phyloP scores from a whole-genome alignment of 2,888 invertebrate genomes.

The Ctenicera cuprea region DNA sequence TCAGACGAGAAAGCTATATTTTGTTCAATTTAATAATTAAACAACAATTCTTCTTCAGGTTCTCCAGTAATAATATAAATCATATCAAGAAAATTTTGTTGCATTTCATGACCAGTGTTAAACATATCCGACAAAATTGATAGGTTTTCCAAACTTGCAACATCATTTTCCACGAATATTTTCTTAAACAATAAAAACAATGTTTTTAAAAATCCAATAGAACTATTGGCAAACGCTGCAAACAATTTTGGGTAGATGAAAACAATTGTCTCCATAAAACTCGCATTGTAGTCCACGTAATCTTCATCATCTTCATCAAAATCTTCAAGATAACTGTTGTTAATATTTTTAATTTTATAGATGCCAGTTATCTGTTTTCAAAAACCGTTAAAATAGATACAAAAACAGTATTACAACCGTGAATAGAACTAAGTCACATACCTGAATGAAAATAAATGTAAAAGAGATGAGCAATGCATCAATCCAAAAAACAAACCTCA shows the following conservation, averaged over 20 bases:
- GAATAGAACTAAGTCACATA: conserved; percentile 17
- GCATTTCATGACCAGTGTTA: conserved; percentile 40
- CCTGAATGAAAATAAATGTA: conserved; percentile 46
- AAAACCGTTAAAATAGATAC: neutral
- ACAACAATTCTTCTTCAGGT: neutral
- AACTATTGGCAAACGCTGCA: conserved; percentile 38
- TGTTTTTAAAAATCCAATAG: conserved; percentile 35
- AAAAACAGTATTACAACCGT: no score
- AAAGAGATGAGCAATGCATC: conserved; percentile 35
- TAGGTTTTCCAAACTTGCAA: conserved; percentile 46
- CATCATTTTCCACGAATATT: conserved; percentile 44
- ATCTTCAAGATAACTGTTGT: no score
- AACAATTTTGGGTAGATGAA: conserved; percentile 36
- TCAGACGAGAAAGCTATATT: no score
- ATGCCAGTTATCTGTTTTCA: neutral
- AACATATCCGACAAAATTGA: conserved; percentile 46
- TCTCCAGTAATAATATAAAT: conserved; percentile 12
- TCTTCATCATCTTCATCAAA: conserved; percentile 34
- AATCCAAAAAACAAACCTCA: conserved; percentile 40
- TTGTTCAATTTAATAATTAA: no score
- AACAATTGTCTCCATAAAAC: conserved; percentile 34
- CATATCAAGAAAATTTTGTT: conserved; percentile 23
- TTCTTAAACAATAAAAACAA: conserved; percentile 41
- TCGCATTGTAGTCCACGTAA: conserved; percentile 9
- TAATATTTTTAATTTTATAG: neutral